A percentile compares a stretch with the other conserved stretches of the same genome.
phyloP scores from a whole-genome alignment of 1,140 invertebrate species.

The Halictus rubicundus region DNA sequence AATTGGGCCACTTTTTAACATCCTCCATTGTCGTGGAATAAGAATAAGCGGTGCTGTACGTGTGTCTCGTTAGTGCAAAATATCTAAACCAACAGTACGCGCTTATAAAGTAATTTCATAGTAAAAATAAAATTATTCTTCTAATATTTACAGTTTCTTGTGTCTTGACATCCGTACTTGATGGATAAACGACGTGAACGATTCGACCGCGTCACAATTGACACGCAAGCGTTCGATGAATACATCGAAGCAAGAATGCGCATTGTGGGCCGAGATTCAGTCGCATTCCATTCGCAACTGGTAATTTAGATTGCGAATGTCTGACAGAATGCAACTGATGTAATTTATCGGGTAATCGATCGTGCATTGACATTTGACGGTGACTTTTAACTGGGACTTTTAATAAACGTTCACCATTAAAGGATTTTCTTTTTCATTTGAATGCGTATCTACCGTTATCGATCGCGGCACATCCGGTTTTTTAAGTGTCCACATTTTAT shows the following conservation, averaged over 20 bases:
- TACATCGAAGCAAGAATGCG: constrained; percentile 29
- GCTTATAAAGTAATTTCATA: not conserved
- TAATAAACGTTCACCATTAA: too few species aligned
- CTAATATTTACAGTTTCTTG: not conserved
- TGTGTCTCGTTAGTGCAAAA: too few species aligned
- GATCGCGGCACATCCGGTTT: too few species aligned
- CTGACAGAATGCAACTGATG: constrained; percentile 1
- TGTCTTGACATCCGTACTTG: not conserved
- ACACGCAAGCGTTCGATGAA: constrained; percentile 39
- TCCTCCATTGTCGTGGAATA: too few species aligned
- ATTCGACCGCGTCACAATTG: constrained; percentile 24
- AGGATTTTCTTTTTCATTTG: too few species aligned
- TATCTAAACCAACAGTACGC: not conserved
- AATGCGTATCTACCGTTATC: too few species aligned
- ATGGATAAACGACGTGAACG: constrained; percentile 16
- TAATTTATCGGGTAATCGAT: constrained; percentile 18
- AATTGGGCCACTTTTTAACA: too few species aligned
- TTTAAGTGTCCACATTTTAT: too few species aligned
- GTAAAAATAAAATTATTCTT: too few species aligned
- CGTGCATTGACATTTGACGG: not conserved
- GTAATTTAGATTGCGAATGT: constrained; percentile 11
- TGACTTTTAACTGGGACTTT: too few species aligned
- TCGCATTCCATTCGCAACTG: constrained; percentile 25
- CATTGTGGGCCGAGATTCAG: constrained; percentile 39
- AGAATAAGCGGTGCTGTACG: too few species aligned